Evolutionary conservation across 1,140 invertebrate species (phyloP), one percentile per base, ranked within the genome.

Genomic region (Apolygus lucorum): DNA sequence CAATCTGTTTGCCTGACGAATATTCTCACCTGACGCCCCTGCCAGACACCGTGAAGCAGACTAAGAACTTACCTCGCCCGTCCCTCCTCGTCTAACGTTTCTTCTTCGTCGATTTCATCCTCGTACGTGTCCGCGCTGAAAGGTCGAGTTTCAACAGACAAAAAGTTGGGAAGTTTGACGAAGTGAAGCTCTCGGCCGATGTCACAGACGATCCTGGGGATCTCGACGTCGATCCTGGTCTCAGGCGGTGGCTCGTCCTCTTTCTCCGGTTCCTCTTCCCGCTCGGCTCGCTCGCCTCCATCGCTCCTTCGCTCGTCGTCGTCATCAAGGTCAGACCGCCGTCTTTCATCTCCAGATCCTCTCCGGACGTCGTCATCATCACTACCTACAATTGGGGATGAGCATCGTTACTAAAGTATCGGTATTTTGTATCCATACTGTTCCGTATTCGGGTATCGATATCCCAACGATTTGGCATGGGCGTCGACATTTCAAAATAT

Each of bases 41-140:
- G n/a, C n/a, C n/a, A n/a, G n/a, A n/a, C n/a, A n/a, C n/a, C n/a
- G n/a, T 49, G 49, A 64, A 27, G 8, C 2, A 17, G 52, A 14
- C 14, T 22, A 69, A 67, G 17, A 26, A 8, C n/a, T 63, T 75
- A 86, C 84, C 89, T 87, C n/a, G 92, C 91, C 71, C 95, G 81
- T 75, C 97, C 97, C 84, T 99, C 97, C 78, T 99, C 97, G 79
- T 99, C 96, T 64, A 98, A 82, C 0, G 95, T 94, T 81, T 99
- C 96, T 79, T 99, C 96, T 76, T 99, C 97, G 77, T 99, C 96
- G 74, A 99, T 95, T 83, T 99, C 97, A 83, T 99, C 96, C 81
- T 99, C 97, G 79, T 99, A 99, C 0, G 91, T 94, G 70, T 90
- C 88, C 0, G 88, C 85, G 79, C 99, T 96, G 78, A 98, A 99